Base-by-base conservation (phyloP, 1,140 invertebrate species). In the Campoletis sonorensis region DNA sequence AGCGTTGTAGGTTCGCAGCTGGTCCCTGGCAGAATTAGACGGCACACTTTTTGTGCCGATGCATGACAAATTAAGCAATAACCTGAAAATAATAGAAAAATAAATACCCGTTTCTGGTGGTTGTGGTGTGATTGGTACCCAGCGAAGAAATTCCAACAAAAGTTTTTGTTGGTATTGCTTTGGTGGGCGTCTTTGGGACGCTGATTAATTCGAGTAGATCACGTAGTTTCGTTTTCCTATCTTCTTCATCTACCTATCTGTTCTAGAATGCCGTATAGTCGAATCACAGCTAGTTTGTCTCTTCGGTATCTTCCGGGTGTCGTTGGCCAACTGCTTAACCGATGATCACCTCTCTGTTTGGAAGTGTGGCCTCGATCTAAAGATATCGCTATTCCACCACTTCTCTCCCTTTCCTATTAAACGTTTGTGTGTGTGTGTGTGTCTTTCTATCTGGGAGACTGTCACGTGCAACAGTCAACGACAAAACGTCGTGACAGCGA, bases 241-340 rank as follows among this genome's bases (percentile, higher is more conserved):
- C 58, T 61, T 61, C 21, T 54, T 54, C 51, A 54, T 54, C 51
- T 54, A n/a, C n/a, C 23, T 64, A 64, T 64, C 61, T 64, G 11
- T 64, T 64, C 4, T 4, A 64, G 61, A 64, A 64, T 64, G 13
- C 21, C 27, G 61, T 64, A 64, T 13, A 64, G 61, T 64, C 23
- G 61, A 26, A 64, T 64, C 58, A 26, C 23, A 64, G 58, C 21
- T 64, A 64, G 58, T 64, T 64, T 23, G 64, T 77, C 81, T 86
- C 82, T 82, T 87, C 82, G 84, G 58, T 85, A 90, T 84, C 88
- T 90, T 91, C 88, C 89, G 89, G 88, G 88, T 90, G 83, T 84
- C 84, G 86, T 87, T 84, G 78, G 89, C 90, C 90, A 91, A 90
- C 89, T 89, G 82, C 80, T 88, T 79, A 83, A 84, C 37, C 23